Conservation (phyloP, 2,888 invertebrate genomes). For the Drosophila falleni region DNA sequence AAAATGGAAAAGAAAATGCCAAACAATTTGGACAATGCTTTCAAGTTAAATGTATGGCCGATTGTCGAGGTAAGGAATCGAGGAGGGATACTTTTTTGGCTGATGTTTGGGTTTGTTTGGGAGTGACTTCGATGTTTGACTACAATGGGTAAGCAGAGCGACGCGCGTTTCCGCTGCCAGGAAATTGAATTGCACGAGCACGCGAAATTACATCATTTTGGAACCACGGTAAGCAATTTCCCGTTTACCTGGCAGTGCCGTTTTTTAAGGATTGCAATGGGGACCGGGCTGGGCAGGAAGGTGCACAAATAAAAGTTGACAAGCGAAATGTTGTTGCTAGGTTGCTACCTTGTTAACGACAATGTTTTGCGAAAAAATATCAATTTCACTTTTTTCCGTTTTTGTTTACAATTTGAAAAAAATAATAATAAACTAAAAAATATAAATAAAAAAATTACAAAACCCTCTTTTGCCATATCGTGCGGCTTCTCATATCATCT, state of each 20-base stretch:
- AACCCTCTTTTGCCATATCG: constrained; percentile 27
- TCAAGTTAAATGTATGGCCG: constrained; percentile 35
- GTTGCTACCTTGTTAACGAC: constrained; percentile 70
- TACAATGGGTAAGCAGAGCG: constrained; percentile 67
- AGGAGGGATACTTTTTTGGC: neutral
- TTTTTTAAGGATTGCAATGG: constrained; percentile 20
- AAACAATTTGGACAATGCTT: constrained; percentile 62
- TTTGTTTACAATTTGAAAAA: constrained; percentile 41
- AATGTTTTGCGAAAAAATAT: constrained; percentile 73
- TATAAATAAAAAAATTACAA: constrained; percentile 6
- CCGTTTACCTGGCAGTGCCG: constrained; percentile 70
- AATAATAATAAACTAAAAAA: constrained; percentile 14
- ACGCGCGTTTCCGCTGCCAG: constrained; percentile 82
- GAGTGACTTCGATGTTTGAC: constrained; percentile 33
- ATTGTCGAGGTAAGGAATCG: neutral
- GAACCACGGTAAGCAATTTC: constrained; percentile 81
- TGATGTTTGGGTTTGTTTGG: constrained; percentile 21
- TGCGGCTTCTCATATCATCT: constrained; percentile 22
- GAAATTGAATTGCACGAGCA: constrained; percentile 84
- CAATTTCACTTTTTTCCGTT: constrained; percentile 66
- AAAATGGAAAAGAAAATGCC: constrained; percentile 48
- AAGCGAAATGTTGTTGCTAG: constrained; percentile 68
- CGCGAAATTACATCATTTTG: constrained; percentile 84
- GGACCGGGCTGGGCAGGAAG: neutral
- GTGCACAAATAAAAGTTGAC: constrained; percentile 60